phyloP scores from a whole-genome alignment of 2,888 invertebrate species.

The Melinopterus prodromus region DNA sequence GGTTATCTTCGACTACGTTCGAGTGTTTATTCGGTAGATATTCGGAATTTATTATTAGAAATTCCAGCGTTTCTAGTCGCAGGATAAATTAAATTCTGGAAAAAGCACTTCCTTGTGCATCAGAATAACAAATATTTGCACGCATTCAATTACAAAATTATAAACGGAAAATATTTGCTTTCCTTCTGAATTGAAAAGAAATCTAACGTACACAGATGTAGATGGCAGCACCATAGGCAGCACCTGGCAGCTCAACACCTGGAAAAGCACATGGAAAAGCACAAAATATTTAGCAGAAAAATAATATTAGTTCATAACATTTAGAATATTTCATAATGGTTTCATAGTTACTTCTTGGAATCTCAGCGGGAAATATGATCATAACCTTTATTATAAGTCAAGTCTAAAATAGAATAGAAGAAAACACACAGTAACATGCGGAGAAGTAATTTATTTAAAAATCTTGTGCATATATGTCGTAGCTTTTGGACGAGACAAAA shows the following conservation, averaged over 20 bases:
- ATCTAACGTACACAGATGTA: not conserved
- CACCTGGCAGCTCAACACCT: no score
- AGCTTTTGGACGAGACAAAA: constrained; percentile 39
- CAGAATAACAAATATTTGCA: not conserved
- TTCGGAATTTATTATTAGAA: not conserved
- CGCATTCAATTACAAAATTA: not conserved
- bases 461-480: not conserved
- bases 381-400: no score
- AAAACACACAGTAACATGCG: not conserved
- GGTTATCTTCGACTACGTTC: not conserved
- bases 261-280: not conserved
- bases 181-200: not conserved
- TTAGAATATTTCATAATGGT: no score
- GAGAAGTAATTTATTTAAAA: constrained; percentile 15
- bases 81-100: not conserved
- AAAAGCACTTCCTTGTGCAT: not conserved
- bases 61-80: not conserved
- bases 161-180: not conserved
- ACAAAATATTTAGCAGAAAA: not conserved
- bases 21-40: not conserved
- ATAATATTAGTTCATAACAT: not conserved
- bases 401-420: not conserved
- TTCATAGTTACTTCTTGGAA: no score
- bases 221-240: not conserved
- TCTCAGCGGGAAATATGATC: no score